phyloP scores from a whole-genome alignment of 2,797 vertebrate genomes.

The Phalanger gymnotis region DNA sequence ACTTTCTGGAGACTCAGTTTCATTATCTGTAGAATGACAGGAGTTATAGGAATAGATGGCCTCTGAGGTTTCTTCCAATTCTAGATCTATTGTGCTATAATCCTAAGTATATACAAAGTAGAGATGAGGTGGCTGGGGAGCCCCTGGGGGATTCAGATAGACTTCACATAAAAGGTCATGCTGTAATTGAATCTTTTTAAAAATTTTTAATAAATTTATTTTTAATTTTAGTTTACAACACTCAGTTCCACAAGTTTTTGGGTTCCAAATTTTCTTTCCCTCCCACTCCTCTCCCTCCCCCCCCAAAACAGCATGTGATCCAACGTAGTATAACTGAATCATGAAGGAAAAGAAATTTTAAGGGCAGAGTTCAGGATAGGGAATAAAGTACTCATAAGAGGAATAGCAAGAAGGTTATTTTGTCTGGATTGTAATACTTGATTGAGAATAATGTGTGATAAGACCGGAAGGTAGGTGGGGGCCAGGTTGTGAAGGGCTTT shows the following conservation, averaged over 20 bases:
- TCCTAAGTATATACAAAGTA: background rate
- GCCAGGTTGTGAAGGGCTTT: too few relatives aligned
- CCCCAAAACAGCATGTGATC: too few relatives aligned
- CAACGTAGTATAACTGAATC: too few relatives aligned
- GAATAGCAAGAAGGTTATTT: background rate
- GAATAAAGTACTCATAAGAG: background rate
- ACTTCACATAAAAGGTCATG: background rate
- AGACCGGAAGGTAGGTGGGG: background rate
- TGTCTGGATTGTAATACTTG: background rate
- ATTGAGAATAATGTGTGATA: background rate
- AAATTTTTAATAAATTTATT: too few relatives aligned
- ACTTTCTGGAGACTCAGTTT: background rate
- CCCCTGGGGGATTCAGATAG: background rate
- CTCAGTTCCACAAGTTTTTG: too few relatives aligned
- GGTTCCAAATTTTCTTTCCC: too few relatives aligned
- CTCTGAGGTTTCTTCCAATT: background rate
- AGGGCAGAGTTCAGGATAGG: background rate
- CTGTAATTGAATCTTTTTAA: too few relatives aligned
- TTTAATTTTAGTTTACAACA: too few relatives aligned
- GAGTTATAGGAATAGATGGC: background rate
- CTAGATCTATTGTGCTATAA: background rate
- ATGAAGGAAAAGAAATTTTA: background rate
- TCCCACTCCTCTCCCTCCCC: too few relatives aligned
- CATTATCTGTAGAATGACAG: background rate
- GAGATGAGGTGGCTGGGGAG: background rate